A percentile compares a stretch with the other conserved stretches of the same genome.
Conservation (phyloP, 2,888 invertebrate species). For the Helobdella robusta region DNA sequence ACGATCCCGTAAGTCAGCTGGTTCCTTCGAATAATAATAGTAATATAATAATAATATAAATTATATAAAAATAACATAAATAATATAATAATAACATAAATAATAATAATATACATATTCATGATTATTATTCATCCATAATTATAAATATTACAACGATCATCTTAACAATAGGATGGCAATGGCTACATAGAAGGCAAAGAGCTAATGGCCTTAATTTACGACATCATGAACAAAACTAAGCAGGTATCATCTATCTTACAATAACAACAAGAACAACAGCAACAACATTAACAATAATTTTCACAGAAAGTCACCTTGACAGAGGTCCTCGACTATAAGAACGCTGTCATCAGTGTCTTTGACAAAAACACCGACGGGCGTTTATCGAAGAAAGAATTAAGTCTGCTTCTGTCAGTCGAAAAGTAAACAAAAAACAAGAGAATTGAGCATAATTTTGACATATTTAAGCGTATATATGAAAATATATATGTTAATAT, state of each 20-base stretch:
- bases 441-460: too few species aligned
- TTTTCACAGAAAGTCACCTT: conserved; percentile 21
- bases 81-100: background rate
- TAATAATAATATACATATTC: background rate
- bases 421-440: conserved; percentile 23
- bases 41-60: background rate
- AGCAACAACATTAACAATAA: background rate
- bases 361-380: conserved; percentile 28
- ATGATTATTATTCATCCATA: background rate
- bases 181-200: conserved; percentile 31
- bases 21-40: background rate
- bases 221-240: conserved; percentile 30
- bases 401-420: conserved; percentile 25
- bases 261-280: background rate
- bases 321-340: conserved; percentile 25
- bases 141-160: background rate
- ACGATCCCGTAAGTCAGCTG: conserved; percentile 27
- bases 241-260: conserved; percentile 12
- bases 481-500: too few species aligned
- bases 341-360: conserved; percentile 26
- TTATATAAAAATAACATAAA: background rate
- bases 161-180: conserved; percentile 17
- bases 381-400: conserved; percentile 22
- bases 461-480: too few species aligned
- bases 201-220: conserved; percentile 27